These are phyloP conservation scores for Porites evermanni DNA, from an alignment of 92 coral and sea anemone genomes.

Conservation along the genomic window DNA sequence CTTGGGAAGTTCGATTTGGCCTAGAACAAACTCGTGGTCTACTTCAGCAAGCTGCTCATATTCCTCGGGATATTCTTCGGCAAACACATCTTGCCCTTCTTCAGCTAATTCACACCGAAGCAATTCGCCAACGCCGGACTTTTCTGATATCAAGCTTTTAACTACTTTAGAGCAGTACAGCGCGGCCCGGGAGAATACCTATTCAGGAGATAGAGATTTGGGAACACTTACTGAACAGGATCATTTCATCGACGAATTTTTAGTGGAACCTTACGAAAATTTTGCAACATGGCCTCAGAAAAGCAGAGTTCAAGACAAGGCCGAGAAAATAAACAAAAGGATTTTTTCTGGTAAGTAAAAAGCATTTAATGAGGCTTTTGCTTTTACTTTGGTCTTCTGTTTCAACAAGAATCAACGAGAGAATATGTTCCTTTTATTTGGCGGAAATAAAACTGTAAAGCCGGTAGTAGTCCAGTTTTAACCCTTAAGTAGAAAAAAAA, in stretches of 20 bases:
- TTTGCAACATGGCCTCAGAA: constrained; percentile 77
- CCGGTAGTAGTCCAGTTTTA: neutral
- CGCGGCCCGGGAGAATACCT: constrained; percentile 62
- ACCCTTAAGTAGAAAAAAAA: too few relatives aligned
- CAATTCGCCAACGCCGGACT: constrained; percentile 96
- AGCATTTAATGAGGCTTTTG: neutral
- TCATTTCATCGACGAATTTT: constrained; percentile 12
- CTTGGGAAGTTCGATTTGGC: constrained; percentile 52
- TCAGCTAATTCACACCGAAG: constrained; percentile 98
- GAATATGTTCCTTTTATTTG: neutral
- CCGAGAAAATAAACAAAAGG: constrained; percentile 25
- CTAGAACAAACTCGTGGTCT: constrained; percentile 80
- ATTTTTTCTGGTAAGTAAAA: constrained; percentile 70
- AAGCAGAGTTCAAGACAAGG: constrained; percentile 35
- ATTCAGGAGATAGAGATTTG: constrained; percentile 54
- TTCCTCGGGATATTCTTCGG: constrained; percentile 96
- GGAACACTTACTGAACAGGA: constrained; percentile 24
- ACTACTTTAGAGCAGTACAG: constrained; percentile 75
- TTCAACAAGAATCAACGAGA: neutral
- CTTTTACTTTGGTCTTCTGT: neutral
- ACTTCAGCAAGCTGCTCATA: constrained; percentile 78
- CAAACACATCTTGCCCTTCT: constrained; percentile 93
- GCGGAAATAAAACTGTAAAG: constrained; percentile 1
- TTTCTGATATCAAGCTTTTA: constrained; percentile 79
- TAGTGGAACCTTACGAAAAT: constrained; percentile 22